phyloP scores from a whole-genome alignment of 2,888 invertebrate genomes.

The Cheilosia grossa region DNA sequence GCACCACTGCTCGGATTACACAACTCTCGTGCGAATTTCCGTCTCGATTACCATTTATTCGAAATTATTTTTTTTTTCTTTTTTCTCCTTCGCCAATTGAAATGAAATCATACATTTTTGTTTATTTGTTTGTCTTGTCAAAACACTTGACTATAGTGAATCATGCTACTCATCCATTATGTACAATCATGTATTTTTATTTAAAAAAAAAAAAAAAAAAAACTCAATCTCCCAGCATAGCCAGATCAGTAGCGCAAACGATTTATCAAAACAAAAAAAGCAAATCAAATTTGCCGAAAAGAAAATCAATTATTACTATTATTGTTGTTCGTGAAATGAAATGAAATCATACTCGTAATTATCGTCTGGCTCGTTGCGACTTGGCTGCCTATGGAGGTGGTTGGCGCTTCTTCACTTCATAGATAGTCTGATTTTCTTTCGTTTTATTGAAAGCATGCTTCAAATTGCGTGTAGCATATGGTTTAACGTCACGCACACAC shows the following conservation, averaged over 20 bases:
- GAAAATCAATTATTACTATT: constrained; percentile 31
- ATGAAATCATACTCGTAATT: constrained; percentile 1
- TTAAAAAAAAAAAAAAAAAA: not conserved
- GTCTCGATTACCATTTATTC: not conserved
- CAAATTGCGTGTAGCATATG: constrained; percentile 9
- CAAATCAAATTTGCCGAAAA: constrained; percentile 24
- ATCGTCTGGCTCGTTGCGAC: not conserved
- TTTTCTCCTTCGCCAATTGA: not conserved
- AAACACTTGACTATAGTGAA: constrained; percentile 11
- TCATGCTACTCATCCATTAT: constrained; percentile 38
- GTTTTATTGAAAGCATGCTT: constrained; percentile 30
- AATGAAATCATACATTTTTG: constrained; percentile 17
- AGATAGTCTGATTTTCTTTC: constrained; percentile 21
- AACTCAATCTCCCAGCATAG: not conserved
- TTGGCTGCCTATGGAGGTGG: constrained; percentile 7
- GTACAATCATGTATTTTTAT: not conserved
- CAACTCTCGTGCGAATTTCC: not conserved
- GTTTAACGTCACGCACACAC: constrained; percentile 59
- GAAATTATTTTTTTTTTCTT: not conserved
- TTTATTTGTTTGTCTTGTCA: not conserved
- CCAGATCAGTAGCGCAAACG: not conserved
- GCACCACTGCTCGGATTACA: not conserved
- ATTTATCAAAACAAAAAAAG: constrained; percentile 3
- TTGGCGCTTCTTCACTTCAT: constrained; percentile 40
- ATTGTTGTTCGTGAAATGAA: constrained; percentile 40